These are phyloP conservation scores for Chelonus formosanus DNA, from an alignment of 2,888 invertebrate genomes.

Conservation along the genomic window DNA sequence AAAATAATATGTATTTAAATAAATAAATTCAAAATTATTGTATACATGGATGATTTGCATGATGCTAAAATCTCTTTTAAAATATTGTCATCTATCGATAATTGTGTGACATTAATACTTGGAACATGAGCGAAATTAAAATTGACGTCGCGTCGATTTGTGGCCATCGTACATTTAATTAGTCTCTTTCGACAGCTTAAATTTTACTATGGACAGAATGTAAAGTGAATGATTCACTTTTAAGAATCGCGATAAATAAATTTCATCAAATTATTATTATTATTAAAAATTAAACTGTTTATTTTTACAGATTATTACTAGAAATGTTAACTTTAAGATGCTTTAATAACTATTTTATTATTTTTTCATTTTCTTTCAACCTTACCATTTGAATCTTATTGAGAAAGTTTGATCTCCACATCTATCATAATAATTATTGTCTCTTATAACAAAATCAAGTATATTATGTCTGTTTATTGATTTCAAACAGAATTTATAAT, in stretches of 20 bases:
- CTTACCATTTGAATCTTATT: neutral
- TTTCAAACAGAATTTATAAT: too few species aligned
- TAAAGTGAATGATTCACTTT: constrained; percentile 43
- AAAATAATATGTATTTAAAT: constrained; percentile 36
- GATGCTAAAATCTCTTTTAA: constrained; percentile 38
- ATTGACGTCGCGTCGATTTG: constrained; percentile 30
- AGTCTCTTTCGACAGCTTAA: constrained; percentile 20
- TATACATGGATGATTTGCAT: constrained; percentile 40
- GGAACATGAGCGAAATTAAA: constrained; percentile 38
- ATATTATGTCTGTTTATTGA: too few species aligned
- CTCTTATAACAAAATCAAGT: too few species aligned
- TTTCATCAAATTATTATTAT: constrained; percentile 15
- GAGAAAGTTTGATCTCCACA: too few species aligned
- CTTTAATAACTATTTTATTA: neutral
- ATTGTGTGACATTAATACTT: constrained; percentile 43
- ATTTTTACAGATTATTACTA: neutral
- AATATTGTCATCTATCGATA: constrained; percentile 43
- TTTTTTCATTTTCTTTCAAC: neutral
- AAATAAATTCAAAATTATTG: constrained; percentile 42
- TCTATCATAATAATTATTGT: too few species aligned
- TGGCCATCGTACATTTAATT: constrained; percentile 26
- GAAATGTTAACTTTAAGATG: constrained; percentile 8
- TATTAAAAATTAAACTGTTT: neutral
- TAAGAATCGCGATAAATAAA: constrained; percentile 44
- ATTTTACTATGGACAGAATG: constrained; percentile 41